Evolutionary conservation across 2,888 invertebrate species (phyloP).

Genomic region (Torymus auratus): DNA sequence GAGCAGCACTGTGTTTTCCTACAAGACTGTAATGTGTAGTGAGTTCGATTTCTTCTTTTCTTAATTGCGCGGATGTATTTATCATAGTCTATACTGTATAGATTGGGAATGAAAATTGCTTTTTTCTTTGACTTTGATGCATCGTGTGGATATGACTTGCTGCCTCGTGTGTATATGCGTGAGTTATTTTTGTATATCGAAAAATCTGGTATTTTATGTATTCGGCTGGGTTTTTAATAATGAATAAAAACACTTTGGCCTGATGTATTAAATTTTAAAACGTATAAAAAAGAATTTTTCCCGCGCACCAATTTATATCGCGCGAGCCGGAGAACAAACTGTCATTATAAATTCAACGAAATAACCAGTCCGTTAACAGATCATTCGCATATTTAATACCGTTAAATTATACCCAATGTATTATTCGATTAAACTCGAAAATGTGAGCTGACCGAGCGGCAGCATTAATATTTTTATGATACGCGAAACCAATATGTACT

Average conservation of each 20-base stretch:
- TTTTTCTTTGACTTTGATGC: background rate
- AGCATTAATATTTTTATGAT: constrained; percentile 1
- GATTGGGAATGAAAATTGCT: too few relatives aligned
- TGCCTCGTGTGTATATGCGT: background rate
- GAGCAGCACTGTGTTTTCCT: too few relatives aligned
- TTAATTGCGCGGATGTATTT: too few relatives aligned
- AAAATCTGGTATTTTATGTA: background rate
- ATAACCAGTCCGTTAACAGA: constrained; percentile 3
- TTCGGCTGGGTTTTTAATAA: background rate
- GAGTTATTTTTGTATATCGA: background rate
- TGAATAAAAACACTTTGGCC: too few relatives aligned
- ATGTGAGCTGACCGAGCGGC: background rate
- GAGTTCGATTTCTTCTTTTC: too few relatives aligned
- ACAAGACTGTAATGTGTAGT: too few relatives aligned
- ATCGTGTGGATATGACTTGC: too few relatives aligned
- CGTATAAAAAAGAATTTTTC: background rate
- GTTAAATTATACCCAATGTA: background rate
- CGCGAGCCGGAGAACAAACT: too few relatives aligned
- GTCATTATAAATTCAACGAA: constrained; percentile 3
- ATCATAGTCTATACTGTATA: too few relatives aligned
- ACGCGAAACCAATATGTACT: background rate
- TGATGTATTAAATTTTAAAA: too few relatives aligned
- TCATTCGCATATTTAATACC: constrained; percentile 21
- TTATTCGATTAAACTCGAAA: constrained; percentile 2
- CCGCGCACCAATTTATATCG: background rate